phyloP scores from a whole-genome alignment of 2,888 invertebrate species.

The Ophioninae sp. region DNA sequence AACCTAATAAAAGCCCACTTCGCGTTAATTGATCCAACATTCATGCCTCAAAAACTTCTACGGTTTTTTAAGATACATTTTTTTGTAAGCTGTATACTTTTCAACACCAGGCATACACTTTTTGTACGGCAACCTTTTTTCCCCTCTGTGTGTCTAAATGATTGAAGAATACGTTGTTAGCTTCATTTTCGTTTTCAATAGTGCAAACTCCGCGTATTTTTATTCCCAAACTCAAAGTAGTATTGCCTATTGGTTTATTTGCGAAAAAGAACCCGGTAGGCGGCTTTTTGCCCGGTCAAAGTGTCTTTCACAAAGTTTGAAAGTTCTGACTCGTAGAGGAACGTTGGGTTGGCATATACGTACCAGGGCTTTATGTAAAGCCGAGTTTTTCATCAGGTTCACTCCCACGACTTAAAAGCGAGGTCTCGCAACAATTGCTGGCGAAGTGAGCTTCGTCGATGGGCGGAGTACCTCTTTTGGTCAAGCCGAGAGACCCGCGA shows the following conservation, averaged over 20 bases:
- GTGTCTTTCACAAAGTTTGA: conserved; percentile 42
- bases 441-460: conserved; percentile 61
- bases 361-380: conserved; percentile 3
- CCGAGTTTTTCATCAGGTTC: conserved; percentile 62
- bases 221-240: neutral
- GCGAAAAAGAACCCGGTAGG: conserved; percentile 21
- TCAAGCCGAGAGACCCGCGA: conserved; percentile 31
- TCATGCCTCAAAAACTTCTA: neutral
- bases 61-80: neutral
- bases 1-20: no score
- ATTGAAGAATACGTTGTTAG: neutral
- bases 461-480: conserved; percentile 69
- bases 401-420: conserved; percentile 68
- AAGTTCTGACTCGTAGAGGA: conserved; percentile 28
- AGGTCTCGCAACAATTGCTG: conserved; percentile 66
- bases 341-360: conserved; percentile 9
- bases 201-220: neutral
- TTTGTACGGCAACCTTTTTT: neutral
- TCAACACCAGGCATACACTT: neutral
- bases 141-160: neutral
- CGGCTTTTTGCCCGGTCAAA: conserved; percentile 50
- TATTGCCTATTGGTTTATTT: conserved; percentile 9
- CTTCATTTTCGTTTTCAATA: neutral
- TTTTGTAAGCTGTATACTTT: neutral
- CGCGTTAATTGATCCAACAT: neutral